Conservation (phyloP, 1,140 invertebrate genomes). For the Monomorium pharaonis region DNA sequence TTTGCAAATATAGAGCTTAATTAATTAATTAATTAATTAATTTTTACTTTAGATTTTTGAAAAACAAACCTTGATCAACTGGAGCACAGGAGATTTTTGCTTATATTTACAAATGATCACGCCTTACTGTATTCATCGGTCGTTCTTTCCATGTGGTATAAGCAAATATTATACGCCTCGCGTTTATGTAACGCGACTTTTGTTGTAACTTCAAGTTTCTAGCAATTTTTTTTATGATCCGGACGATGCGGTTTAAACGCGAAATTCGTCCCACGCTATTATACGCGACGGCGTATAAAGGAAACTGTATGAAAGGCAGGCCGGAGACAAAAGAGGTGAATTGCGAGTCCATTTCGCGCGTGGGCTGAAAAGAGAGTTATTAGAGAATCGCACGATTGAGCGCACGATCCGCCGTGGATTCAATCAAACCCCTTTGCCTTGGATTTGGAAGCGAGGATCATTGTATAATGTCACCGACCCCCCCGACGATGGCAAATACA, state of each 20-base stretch:
- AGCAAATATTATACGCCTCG: slow-evolving; percentile 11
- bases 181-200: background rate
- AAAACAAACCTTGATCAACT: background rate
- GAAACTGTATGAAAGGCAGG: too few relatives aligned
- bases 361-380: background rate
- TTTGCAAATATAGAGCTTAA: too few relatives aligned
- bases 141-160: background rate
- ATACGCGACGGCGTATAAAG: background rate
- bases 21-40: too few relatives aligned
- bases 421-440: background rate
- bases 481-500: background rate
- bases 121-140: background rate
- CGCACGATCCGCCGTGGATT: too few relatives aligned
- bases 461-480: background rate
- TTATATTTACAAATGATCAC: slow-evolving; percentile 44
- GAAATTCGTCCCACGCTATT: background rate
- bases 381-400: background rate
- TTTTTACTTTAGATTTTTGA: background rate
- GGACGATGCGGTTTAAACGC: background rate
- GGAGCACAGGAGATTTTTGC: background rate
- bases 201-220: background rate
- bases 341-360: background rate
- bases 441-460: background rate
- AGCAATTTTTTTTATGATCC: background rate
- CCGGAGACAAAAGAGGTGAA: background rate